phyloP scores from a whole-genome alignment of 53 echinoderm and acorn worm species.

The Echinometra lucunter region DNA sequence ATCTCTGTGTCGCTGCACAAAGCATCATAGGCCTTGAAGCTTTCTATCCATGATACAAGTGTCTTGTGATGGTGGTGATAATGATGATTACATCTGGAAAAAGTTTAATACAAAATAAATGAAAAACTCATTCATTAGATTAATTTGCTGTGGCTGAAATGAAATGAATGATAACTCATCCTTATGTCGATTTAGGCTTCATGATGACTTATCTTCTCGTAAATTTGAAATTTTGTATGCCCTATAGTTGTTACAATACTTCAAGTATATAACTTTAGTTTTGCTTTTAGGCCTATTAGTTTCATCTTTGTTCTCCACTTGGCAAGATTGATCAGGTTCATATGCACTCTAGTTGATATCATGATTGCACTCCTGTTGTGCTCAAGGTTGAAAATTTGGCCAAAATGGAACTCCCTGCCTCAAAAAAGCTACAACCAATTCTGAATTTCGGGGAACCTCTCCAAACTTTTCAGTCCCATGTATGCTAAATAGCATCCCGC shows the following conservation, averaged over 20 bases:
- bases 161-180: too few species aligned
- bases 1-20: neutral
- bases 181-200: too few species aligned
- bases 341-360: neutral
- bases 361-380: neutral
- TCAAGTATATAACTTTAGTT: neutral
- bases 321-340: neutral
- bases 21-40: neutral
- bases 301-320: neutral
- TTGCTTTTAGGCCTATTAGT: neutral
- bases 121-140: neutral
- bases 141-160: neutral
- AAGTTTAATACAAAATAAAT: neutral
- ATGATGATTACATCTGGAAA: neutral
- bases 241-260: neutral
- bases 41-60: neutral
- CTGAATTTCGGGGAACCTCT: neutral
- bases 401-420: neutral
- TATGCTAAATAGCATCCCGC: neutral
- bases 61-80: neutral
- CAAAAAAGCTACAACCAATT: neutral
- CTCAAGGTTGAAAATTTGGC: neutral
- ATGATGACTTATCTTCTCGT: too few species aligned
- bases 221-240: too few species aligned
- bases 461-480: neutral